Base-by-base conservation (phyloP, 1,140 invertebrate genomes). In the Lasaia peninsularis region DNA sequence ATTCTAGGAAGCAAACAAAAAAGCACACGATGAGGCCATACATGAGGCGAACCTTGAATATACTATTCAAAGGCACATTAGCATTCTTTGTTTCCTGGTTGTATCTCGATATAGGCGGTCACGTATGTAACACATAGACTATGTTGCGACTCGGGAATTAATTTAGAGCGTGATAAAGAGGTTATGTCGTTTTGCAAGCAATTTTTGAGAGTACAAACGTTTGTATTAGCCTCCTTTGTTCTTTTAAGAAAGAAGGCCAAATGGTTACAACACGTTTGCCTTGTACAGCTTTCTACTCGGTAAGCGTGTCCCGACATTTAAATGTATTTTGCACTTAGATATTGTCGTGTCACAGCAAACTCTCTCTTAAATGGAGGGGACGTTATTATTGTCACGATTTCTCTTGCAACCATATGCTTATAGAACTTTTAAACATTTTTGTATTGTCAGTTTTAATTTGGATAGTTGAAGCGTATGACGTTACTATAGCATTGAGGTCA, bases 251-350 rank as follows among this genome's bases (percentile, higher is more conserved):
- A 86, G 80, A 86, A 86, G 83, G 83, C 78, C 81, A 75, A 56
- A 66, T 60, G 67, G 73, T 86, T 86, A 80, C 86, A 84, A 86
- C 81, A 86, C 71, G 78, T 62, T 86, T 73, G 86, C 86, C 80
- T 86, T 86, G 81, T 75, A 60, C 78, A 80, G 81, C 86, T 88
- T 88, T 88, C 86, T 88, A 88, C 78, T 86, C 72, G 61, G 77
- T 70, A 65, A 84, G 78, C 83, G 80, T 86, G 85, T 86, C 74
- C 79, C 83, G 80, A 83, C 81, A 84, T 85, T 86, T 84, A 86
- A 88, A 86, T 86, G 82, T 79, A 78, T 84, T 88, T 88, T 66
- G 67, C 81, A 80, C 80, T 84, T 80, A 80, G 76, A 78, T 70
- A 72, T 73, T 69, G 66, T 62, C 71, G 61, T 69, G 73, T 67